Percentiles rank a stretch among this genome's conserved stretches.
phyloP scores from a whole-genome alignment of 2,113 vertebrate species.

The Fulica atra region DNA sequence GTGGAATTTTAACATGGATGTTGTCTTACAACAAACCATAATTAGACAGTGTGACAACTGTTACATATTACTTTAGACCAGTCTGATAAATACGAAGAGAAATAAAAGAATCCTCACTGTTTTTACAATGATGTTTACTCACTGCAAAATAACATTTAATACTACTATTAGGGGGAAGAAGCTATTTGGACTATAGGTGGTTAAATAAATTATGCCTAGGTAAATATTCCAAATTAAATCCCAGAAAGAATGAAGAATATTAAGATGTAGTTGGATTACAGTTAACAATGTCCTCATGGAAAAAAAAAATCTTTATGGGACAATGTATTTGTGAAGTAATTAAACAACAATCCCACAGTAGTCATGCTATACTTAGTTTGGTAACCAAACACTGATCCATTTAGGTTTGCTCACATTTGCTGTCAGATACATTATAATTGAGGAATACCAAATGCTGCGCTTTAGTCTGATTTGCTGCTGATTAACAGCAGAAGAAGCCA shows the following conservation, averaged over 20 bases:
- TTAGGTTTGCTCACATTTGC: constrained; percentile 10
- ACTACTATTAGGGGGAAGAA: neutral
- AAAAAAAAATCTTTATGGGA: neutral
- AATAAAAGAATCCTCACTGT: neutral
- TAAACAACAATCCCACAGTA: neutral
- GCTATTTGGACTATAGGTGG: neutral
- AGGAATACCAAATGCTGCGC: constrained; percentile 24
- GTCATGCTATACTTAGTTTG: neutral
- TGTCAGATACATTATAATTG: neutral
- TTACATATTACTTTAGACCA: neutral
- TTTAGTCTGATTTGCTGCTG: constrained; percentile 28
- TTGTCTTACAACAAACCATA: neutral
- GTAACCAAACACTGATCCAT: neutral
- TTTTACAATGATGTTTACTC: neutral
- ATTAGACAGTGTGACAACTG: neutral
- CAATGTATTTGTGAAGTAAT: neutral
- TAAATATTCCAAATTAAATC: neutral
- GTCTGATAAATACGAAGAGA: neutral
- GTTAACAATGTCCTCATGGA: neutral
- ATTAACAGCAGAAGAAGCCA: constrained; percentile 42
- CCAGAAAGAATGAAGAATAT: neutral
- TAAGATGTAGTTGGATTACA: neutral
- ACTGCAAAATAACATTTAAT: neutral
- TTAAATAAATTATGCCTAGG: neutral
- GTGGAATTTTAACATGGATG: neutral